Evolutionary conservation across 1,140 invertebrate genomes (phyloP).

Genomic region (Sarcophaga peregrina): DNA sequence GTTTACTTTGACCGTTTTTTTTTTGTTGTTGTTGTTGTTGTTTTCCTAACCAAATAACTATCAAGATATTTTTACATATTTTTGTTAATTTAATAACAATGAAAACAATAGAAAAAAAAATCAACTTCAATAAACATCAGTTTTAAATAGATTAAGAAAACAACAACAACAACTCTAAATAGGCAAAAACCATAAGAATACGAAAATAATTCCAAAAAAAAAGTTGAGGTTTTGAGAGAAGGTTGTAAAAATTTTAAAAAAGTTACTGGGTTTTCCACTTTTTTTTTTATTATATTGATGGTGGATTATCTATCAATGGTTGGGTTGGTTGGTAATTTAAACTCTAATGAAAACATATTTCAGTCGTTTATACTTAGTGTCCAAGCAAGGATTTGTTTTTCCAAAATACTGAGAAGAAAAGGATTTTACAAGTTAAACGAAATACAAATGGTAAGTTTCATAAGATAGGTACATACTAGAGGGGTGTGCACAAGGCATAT

Average conservation of each 20-base stretch:
- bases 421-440: background rate
- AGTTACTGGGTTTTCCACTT: background rate
- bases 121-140: background rate
- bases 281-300: background rate
- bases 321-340: background rate
- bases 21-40: background rate
- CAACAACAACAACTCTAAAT: background rate
- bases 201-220: background rate
- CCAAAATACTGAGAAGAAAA: background rate
- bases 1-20: background rate
- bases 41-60: background rate
- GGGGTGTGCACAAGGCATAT: too few species aligned
- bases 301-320: background rate
- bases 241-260: background rate
- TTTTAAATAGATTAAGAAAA: background rate
- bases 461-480: too few species aligned
- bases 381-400: background rate
- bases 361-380: background rate
- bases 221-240: background rate
- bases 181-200: conserved; percentile 7
- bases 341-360: background rate
- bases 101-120: conserved; percentile 8
- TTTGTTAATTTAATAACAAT: conserved; percentile 37
- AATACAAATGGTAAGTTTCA: background rate
- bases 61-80: conserved; percentile 38